Evolutionary conservation across 2,888 invertebrate genomes (phyloP).

Genomic region (Aproaerema taeniolella): DNA sequence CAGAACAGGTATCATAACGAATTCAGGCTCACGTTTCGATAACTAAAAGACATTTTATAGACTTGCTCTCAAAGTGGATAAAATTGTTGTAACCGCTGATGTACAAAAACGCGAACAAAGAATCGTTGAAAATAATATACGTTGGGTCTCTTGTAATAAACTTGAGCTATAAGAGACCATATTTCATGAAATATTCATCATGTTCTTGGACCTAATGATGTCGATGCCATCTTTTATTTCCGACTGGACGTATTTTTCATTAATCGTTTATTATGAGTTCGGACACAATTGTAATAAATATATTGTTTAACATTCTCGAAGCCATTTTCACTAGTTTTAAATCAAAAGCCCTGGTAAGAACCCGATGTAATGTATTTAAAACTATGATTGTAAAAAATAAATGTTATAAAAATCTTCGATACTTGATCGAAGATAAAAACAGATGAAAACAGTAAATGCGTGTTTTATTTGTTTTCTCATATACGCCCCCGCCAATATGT

Average conservation of each 20-base stretch:
- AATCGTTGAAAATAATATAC: constrained; percentile 54
- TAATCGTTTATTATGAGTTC: constrained; percentile 56
- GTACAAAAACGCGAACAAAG: constrained; percentile 48
- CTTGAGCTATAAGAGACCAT: constrained; percentile 48
- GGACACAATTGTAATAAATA: constrained; percentile 30
- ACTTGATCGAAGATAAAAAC: no score
- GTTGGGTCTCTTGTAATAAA: constrained; percentile 25
- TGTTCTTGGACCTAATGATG: constrained; percentile 63
- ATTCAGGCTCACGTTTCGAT: constrained; percentile 40
- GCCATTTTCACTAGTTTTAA: no score
- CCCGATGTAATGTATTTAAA: no score
- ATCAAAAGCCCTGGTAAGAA: no score
- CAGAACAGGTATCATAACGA: no score
- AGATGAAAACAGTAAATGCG: no score
- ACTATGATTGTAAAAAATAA: no score
- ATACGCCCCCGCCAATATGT: no score
- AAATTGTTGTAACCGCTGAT: constrained; percentile 42
- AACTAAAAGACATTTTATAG: constrained; percentile 44
- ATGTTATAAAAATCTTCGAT: no score
- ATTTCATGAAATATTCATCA: constrained; percentile 76
- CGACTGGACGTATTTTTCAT: constrained; percentile 62
- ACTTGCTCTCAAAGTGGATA: constrained; percentile 43
- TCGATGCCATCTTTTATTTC: constrained; percentile 66
- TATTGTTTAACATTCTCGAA: neutral
- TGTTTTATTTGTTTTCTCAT: no score